Base-by-base conservation (phyloP, 1,140 invertebrate genomes). In the Oncopodura yosiiana region DNA sequence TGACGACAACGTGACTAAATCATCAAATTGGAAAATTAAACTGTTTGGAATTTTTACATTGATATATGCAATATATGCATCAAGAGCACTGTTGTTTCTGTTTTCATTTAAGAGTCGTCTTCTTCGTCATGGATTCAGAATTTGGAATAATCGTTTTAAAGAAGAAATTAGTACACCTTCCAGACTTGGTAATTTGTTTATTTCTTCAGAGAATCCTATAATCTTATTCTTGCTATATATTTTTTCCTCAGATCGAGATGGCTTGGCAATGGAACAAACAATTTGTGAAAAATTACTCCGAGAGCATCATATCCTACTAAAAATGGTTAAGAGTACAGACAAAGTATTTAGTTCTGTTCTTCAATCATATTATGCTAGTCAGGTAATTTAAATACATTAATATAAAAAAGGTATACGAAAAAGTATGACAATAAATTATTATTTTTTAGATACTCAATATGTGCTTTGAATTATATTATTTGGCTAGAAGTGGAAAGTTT, bases 391-490 rank as follows among this genome's bases (percentile, higher is more conserved):
- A 45, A 45, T 18, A 26, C n/a, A 36, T 41, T 12, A 16, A 11
- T 18, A n/a, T 16, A 41, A 9, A 8, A 42, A 41, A 41, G 8
- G 5, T 6, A 19, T 41, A 9, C 16, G 8, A 41, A 11, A 18
- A 9, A 6, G 8, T 41, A 9, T n/a, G 8, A 19, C 38, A 18
- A 9, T 18, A n/a, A 6, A n/a, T 57, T 12, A 8, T 3, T 30
- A 27, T 29, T 6, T 43, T 27, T 11, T 43, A 64, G 58, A 58
- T 64, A 30, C 32, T 61, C 0, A 64, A 64, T 46, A 49, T 61
- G 56, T 64, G 62, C 44, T 64, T 64, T 30, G 62, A 64, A 27
- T 42, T 64, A 3, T 64, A 61, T 26, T 61, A 46, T 18, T 45
- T 64, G 36, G 59, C 62, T 4, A 23, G 55, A 30, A 53, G 54